Evolutionary conservation across 2,797 vertebrate species (phyloP).

Genomic region (Coilia nasus): DNA sequence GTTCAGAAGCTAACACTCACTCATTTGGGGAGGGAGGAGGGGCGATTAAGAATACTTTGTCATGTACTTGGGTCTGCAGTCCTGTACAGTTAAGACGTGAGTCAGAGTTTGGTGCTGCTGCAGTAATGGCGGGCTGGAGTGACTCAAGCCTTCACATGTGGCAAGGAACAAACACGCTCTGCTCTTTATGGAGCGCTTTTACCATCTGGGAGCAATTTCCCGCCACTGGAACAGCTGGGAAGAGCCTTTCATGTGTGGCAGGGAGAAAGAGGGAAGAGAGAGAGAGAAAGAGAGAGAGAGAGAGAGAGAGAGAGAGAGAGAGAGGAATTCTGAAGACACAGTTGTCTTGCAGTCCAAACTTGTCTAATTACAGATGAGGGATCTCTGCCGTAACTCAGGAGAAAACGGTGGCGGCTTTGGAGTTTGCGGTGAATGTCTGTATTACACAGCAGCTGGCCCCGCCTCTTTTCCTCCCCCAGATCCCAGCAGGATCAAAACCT

Average conservation of each 20-base stretch:
- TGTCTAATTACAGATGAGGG: slow-evolving; percentile 73
- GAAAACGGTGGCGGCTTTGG: slow-evolving; percentile 62
- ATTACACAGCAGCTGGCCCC: slow-evolving; percentile 34
- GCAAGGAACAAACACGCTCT: slow-evolving; percentile 55
- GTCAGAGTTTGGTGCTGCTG: slow-evolving; percentile 10
- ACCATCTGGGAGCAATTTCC: slow-evolving; percentile 74
- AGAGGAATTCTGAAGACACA: slow-evolving; percentile 66
- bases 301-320: slow-evolving; percentile 26
- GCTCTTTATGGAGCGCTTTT: slow-evolving; percentile 48
- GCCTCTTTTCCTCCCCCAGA: slow-evolving; percentile 54
- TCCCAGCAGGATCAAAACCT: slow-evolving; percentile 60
- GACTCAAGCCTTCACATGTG: slow-evolving; percentile 66
- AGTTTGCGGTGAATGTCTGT: slow-evolving; percentile 45
- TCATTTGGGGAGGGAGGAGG: not conserved
- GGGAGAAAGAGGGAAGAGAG: slow-evolving; percentile 28
- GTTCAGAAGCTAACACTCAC: not conserved
- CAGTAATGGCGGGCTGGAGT: slow-evolving; percentile 64
- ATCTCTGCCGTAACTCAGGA: slow-evolving; percentile 58
- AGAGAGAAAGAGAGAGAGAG: slow-evolving; percentile 65
- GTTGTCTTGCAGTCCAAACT: slow-evolving; percentile 58
- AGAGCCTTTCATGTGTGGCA: slow-evolving; percentile 70
- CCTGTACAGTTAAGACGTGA: not conserved
- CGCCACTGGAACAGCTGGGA: slow-evolving; percentile 72
- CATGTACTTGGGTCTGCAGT: not conserved
- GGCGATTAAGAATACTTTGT: not conserved